phyloP scores from a whole-genome alignment of 2,113 vertebrate genomes.

The Mirza zaza region DNA sequence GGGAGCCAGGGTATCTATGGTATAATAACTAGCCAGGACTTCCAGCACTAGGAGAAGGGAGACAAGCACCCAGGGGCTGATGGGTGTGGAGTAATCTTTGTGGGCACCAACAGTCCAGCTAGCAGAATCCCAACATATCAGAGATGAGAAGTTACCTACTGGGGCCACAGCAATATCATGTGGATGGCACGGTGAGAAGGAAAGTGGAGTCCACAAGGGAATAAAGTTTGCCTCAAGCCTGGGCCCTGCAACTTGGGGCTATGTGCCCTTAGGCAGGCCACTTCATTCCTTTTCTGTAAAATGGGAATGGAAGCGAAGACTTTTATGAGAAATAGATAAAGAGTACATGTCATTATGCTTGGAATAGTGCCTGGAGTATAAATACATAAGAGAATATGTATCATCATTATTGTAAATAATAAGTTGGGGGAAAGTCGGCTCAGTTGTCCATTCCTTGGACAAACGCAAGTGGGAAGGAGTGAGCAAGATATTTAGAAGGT shows the following conservation, averaged over 20 bases:
- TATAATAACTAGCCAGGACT: neutral
- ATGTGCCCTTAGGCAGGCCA: too few relatives aligned
- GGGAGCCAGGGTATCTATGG: neutral
- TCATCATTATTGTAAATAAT: neutral
- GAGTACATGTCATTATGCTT: neutral
- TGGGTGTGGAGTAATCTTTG: neutral
- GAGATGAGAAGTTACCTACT: rapidly evolving
- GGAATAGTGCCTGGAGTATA: neutral
- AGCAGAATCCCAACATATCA: neutral
- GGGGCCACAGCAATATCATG: neutral
- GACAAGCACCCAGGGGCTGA: neutral
- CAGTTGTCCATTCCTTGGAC: neutral
- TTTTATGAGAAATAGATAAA: neutral
- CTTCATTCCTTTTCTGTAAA: neutral
- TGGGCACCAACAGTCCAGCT: neutral
- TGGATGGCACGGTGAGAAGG: neutral
- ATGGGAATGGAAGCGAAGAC: too few relatives aligned
- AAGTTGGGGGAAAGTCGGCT: neutral
- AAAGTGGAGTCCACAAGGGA: neutral
- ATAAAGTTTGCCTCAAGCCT: neutral
- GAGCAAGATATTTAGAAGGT: neutral
- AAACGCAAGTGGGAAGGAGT: neutral
- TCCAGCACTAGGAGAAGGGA: neutral
- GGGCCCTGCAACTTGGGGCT: neutral
- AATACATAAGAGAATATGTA: neutral